Evolutionary conservation across 2,113 vertebrate species (phyloP).

Genomic region (human): GRCh38 chr19:4420001-4420500

Average conservation of each 20-base stretch:
- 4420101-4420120: neutral
- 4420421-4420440: neutral
- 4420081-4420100: neutral
- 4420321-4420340: too few relatives aligned
- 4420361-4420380: too few relatives aligned
- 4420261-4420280: too few relatives aligned
- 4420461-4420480: neutral
- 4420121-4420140: neutral
- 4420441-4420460: neutral
- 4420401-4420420: too few relatives aligned
- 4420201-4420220: neutral
- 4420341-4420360: too few relatives aligned
- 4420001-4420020: neutral
- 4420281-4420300: too few relatives aligned
- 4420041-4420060: neutral
- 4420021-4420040: neutral
- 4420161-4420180: neutral
- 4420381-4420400: too few relatives aligned
- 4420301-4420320: too few relatives aligned
- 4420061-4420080: neutral
- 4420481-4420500: neutral
- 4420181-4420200: neutral
- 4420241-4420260: too few relatives aligned
- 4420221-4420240: too few relatives aligned
- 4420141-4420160: neutral